phyloP scores from a whole-genome alignment of 2,797 vertebrate genomes.

The Thalassophryne amazonica region DNA sequence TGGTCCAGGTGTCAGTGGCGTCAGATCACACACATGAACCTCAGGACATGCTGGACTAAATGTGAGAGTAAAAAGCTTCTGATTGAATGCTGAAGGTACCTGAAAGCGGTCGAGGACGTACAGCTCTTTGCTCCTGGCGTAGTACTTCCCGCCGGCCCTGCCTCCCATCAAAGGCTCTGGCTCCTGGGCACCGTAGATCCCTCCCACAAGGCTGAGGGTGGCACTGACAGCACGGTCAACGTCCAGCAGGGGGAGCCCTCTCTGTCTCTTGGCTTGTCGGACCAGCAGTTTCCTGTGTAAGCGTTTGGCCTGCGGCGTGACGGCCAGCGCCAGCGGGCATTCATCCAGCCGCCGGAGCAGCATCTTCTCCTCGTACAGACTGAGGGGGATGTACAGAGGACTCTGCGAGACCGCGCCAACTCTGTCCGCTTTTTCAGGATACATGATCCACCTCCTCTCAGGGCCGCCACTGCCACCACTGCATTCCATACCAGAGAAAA shows the following conservation, averaged over 20 bases:
- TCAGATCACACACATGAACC: too few species aligned
- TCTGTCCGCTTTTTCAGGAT: slow-evolving; percentile 63
- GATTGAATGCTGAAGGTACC: slow-evolving; percentile 62
- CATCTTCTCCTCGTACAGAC: slow-evolving; percentile 89
- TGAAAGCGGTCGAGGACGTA: slow-evolving; percentile 94
- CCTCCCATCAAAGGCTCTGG: slow-evolving; percentile 50
- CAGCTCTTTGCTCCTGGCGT: slow-evolving; percentile 86
- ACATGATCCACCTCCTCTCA: slow-evolving; percentile 72
- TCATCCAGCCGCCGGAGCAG: slow-evolving; percentile 87
- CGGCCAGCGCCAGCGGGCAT: slow-evolving; percentile 85
- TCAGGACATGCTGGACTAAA: too few species aligned
- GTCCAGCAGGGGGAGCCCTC: slow-evolving; percentile 91
- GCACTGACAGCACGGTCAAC: slow-evolving; percentile 87
- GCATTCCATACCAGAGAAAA: neutral
- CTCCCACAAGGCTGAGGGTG: slow-evolving; percentile 87
- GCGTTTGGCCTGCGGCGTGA: slow-evolving; percentile 87
- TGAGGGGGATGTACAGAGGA: slow-evolving; percentile 74
- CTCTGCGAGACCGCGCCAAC: neutral
- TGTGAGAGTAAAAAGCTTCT: too few species aligned
- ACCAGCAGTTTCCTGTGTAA: slow-evolving; percentile 89
- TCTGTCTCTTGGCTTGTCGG: slow-evolving; percentile 88
- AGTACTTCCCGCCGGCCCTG: slow-evolving; percentile 57
- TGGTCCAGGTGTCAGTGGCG: too few species aligned
- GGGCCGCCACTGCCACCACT: slow-evolving; percentile 31
- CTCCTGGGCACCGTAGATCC: slow-evolving; percentile 84